These are phyloP conservation scores for Hirtodrosophila confusa DNA, from an alignment of 2,888 invertebrate species.

Conservation along the genomic window DNA sequence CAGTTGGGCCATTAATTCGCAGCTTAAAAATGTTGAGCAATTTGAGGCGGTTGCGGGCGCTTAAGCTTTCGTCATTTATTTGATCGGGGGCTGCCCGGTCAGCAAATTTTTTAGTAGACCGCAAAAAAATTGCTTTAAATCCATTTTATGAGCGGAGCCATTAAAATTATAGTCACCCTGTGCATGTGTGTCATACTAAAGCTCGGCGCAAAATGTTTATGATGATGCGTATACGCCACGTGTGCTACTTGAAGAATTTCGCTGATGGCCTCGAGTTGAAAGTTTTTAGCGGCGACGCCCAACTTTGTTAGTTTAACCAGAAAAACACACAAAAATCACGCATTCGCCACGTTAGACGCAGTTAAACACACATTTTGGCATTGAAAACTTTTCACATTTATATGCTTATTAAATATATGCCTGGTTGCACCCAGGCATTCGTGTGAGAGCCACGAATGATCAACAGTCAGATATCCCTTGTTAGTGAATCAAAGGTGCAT, in stretches of 20 bases:
- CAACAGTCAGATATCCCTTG: constrained; percentile 18
- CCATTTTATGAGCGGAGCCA: constrained; percentile 68
- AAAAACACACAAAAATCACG: constrained; percentile 42
- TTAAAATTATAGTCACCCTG: constrained; percentile 58
- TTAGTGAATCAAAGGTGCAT: not conserved
- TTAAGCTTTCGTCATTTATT: constrained; percentile 70
- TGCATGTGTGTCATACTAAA: constrained; percentile 31
- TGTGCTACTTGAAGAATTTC: constrained; percentile 40
- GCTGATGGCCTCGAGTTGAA: constrained; percentile 39
- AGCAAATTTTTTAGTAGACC: constrained; percentile 57
- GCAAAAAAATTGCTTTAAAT: constrained; percentile 74
- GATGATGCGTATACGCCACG: constrained; percentile 64
- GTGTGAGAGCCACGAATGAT: constrained; percentile 1
- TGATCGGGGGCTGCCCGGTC: constrained; percentile 57
- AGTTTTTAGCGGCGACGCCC: not conserved
- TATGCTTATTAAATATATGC: constrained; percentile 72
- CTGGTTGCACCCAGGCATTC: constrained; percentile 10
- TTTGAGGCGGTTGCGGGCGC: constrained; percentile 34
- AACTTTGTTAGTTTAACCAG: constrained; percentile 25
- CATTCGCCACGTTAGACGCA: constrained; percentile 41
- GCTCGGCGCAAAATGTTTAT: constrained; percentile 35
- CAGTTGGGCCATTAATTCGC: constrained; percentile 53
- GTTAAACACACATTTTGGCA: constrained; percentile 45
- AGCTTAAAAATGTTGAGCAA: constrained; percentile 62
- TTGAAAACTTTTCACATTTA: constrained; percentile 72